Evolutionary conservation across 2,888 invertebrate genomes (phyloP), one percentile per base, ranked within the genome.

Genomic region (Eremobia ochroleuca): DNA sequence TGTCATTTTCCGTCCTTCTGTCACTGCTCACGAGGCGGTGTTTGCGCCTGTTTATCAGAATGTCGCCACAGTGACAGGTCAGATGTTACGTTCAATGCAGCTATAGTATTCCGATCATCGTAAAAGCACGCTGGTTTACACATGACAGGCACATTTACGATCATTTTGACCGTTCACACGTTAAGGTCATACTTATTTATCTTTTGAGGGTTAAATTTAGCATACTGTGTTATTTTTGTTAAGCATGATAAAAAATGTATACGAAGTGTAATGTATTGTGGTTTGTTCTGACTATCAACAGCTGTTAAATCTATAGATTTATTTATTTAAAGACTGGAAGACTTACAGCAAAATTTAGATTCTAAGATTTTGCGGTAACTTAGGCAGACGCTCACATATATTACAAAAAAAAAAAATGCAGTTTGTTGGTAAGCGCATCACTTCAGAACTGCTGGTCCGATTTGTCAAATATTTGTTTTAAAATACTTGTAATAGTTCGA

Each of bases 21-120:
- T 70, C 76, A 64, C 34, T 28, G 1, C 49, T 49, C 58, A 76
- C 28, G 66, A 65, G 55, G 77, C 61, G 40, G 13, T 37, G 61
- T 81, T 68, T 73, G 71, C 77, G 72, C 43, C 58, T 71, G 67
- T 76, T 81, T 86, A 76, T 82, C 78, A 52, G 69, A 52, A n/a
- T 65, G 15, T 61, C 52, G 55, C 9, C 62, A 49, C 43, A 65
- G 28, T 43, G 61, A 73, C 25, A 55, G 74, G 75, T 74, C 73
- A 88, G 37, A 73, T 73, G 64, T 82, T 84, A 76, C 58, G 71
- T 76, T 79, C 81, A 75, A 77, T 77, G 70, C 76, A 76, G 31
- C n/a, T 46, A 72, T 67, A 64, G 68, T 73, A 87, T 87, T 80
- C 52, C 71, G 73, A 80, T 85, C 71, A 71, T 72, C 59, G 55